Evolutionary conservation across 2,888 invertebrate genomes (phyloP).

Genomic region (Notodonta dromedarius): DNA sequence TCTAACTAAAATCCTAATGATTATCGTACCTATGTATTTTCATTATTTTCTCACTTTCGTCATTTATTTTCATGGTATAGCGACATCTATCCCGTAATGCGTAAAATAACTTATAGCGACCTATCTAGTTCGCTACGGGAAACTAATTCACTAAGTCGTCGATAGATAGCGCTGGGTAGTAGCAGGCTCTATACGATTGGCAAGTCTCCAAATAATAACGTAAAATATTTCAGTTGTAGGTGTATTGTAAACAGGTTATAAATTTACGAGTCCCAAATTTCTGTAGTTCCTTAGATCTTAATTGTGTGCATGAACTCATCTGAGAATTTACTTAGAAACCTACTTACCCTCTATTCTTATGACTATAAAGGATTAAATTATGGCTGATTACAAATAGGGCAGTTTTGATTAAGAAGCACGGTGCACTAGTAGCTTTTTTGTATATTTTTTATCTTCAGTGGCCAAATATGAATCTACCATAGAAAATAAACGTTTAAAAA

Average conservation of each 20-base stretch:
- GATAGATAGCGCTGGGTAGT: no score
- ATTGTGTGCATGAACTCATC: slow-evolving; percentile 41
- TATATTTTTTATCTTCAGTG: background rate
- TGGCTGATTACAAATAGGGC: background rate
- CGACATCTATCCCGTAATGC: background rate
- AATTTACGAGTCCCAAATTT: slow-evolving; percentile 38
- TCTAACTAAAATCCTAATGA: no score
- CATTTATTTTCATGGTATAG: background rate
- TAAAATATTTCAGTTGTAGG: no score
- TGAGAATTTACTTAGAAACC: slow-evolving; percentile 19
- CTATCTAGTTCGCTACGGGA: background rate
- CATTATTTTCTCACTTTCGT: background rate
- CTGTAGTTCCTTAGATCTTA: slow-evolving; percentile 44
- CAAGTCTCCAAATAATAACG: no score
- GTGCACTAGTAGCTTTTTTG: background rate
- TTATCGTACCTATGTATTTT: no score
- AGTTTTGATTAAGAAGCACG: background rate
- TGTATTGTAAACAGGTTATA: slow-evolving; percentile 17
- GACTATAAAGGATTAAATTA: slow-evolving; percentile 7
- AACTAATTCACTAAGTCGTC: no score
- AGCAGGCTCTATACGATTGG: no score
- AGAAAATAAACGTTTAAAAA: no score
- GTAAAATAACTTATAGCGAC: background rate
- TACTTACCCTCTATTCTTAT: slow-evolving; percentile 11
- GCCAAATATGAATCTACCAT: no score